These are phyloP conservation scores for Lates japonicus DNA, from an alignment of 2,797 vertebrate species.

Conservation along the genomic window DNA sequence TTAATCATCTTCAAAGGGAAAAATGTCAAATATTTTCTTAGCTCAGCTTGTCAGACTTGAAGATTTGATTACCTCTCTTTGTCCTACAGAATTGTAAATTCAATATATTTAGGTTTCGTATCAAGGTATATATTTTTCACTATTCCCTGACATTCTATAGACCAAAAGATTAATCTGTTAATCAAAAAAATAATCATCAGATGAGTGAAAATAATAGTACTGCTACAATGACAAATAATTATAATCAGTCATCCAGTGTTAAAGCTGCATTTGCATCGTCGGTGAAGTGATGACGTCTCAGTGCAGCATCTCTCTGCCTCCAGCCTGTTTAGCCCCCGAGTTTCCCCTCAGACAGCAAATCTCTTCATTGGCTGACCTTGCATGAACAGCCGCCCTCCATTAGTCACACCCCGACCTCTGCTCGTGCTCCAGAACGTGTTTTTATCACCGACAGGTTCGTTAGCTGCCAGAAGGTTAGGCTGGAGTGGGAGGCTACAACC, in stretches of 20 bases:
- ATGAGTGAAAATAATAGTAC: background rate
- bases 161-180: background rate
- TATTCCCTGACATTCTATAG: background rate
- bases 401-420: slow-evolving; percentile 48
- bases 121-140: background rate
- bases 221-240: too few relatives aligned
- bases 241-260: background rate
- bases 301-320: slow-evolving; percentile 9
- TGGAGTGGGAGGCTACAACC: slow-evolving; percentile 35
- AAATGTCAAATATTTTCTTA: background rate
- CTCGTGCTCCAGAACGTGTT: slow-evolving; percentile 30
- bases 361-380: slow-evolving; percentile 54
- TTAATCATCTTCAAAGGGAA: background rate
- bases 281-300: background rate
- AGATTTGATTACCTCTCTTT: background rate
- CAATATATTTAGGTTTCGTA: background rate
- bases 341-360: slow-evolving; percentile 26
- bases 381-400: slow-evolving; percentile 36
- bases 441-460: slow-evolving; percentile 55
- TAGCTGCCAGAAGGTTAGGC: slow-evolving; percentile 39
- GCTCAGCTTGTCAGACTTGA: background rate
- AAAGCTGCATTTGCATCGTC: background rate
- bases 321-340: background rate
- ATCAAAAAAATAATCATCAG: background rate
- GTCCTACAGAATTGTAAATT: background rate